Evolutionary conservation across 2,797 vertebrate species (phyloP).

Genomic region (Lithobates pipiens): DNA sequence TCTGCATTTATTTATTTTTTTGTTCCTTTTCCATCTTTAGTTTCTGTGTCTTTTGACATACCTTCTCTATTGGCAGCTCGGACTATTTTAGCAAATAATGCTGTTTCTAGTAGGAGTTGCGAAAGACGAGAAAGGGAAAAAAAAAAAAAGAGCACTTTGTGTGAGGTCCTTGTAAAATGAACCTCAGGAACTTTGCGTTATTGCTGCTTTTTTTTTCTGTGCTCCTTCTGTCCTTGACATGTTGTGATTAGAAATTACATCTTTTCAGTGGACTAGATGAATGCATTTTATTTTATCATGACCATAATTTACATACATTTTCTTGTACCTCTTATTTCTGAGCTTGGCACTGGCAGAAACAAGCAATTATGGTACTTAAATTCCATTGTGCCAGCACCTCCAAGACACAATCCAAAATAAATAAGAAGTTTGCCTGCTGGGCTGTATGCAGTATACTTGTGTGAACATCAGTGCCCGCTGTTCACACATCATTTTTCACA

Average conservation of each 20-base stretch:
- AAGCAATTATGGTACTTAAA: slow-evolving; percentile 77
- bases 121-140: slow-evolving; percentile 68
- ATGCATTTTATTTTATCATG: slow-evolving; percentile 76
- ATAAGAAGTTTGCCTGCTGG: slow-evolving; percentile 73
- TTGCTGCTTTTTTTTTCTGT: slow-evolving; percentile 70
- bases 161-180: slow-evolving; percentile 88
- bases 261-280: slow-evolving; percentile 76
- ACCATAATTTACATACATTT: slow-evolving; percentile 68
- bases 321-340: slow-evolving; percentile 77
- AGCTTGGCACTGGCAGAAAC: slow-evolving; percentile 74
- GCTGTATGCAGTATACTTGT: slow-evolving; percentile 73
- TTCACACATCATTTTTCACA: slow-evolving; percentile 76
- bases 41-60: slow-evolving; percentile 81
- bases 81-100: slow-evolving; percentile 84
- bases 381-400: slow-evolving; percentile 78
- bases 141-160: slow-evolving; percentile 74
- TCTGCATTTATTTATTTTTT: slow-evolving; percentile 70
- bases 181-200: slow-evolving; percentile 83
- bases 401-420: slow-evolving; percentile 74
- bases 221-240: slow-evolving; percentile 77
- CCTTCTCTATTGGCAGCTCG: slow-evolving; percentile 83
- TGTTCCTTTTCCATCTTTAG: slow-evolving; percentile 80
- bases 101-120: slow-evolving; percentile 84
- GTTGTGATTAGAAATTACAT: slow-evolving; percentile 81
- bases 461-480: slow-evolving; percentile 78